Percentiles rank a stretch among this genome's conserved stretches.
These are phyloP conservation scores for Apamea sordens DNA, from an alignment of 2,888 invertebrate genomes.

Conservation along the genomic window DNA sequence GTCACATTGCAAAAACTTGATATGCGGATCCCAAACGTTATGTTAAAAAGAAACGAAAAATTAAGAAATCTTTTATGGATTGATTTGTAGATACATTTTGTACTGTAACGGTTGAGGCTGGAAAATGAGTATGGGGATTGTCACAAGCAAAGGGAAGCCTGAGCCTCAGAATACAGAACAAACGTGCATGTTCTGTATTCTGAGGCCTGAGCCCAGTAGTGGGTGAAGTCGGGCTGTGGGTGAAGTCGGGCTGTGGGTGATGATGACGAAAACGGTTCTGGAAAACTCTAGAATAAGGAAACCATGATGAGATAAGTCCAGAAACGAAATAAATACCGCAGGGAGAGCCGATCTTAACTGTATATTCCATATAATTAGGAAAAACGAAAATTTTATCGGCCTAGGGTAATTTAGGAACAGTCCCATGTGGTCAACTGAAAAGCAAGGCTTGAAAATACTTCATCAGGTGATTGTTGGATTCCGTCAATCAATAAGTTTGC, in stretches of 20 bases:
- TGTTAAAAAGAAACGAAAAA: background rate
- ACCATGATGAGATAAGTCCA: background rate
- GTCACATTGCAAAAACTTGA: constrained; percentile 34
- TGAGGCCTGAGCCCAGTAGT: background rate
- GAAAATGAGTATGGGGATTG: background rate
- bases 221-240: background rate
- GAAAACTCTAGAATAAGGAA: background rate
- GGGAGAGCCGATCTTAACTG: too few species aligned
- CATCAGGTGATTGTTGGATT: too few species aligned
- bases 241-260: background rate
- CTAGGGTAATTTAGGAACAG: too few species aligned
- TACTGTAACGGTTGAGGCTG: background rate
- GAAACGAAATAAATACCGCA: background rate
- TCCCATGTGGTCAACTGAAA: too few species aligned
- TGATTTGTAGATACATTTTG: background rate
- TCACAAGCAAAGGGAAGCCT: background rate
- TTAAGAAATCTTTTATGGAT: background rate
- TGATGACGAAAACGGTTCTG: background rate
- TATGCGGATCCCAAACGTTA: background rate
- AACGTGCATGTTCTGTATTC: too few species aligned
- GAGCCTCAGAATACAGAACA: too few species aligned
- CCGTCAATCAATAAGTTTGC: background rate
- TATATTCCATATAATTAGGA: too few species aligned
- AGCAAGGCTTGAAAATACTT: background rate
- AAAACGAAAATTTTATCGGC: too few species aligned